Conservation (phyloP, 2,113 vertebrate species). For the Leptodactylus fuscus region DNA sequence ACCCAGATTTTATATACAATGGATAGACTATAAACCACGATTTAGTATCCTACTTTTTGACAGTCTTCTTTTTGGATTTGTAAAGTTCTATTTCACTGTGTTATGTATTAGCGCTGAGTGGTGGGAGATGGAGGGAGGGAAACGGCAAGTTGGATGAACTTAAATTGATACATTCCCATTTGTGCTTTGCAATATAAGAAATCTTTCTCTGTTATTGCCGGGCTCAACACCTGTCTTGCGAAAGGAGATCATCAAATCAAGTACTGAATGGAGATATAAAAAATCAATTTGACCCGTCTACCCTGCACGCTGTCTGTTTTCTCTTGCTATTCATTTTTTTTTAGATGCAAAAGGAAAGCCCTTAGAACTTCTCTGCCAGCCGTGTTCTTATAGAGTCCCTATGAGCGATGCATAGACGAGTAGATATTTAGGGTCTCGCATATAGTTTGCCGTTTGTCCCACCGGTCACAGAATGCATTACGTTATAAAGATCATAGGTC, state of each 20-base stretch:
- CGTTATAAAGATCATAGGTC: no score
- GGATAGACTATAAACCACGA: background rate
- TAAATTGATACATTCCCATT: conserved; percentile 47
- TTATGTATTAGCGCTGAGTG: background rate
- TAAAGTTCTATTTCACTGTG: conserved; percentile 7
- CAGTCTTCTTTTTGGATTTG: conserved; percentile 4
- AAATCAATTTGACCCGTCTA: conserved; percentile 50
- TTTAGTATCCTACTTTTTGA: background rate
- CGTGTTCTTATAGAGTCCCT: background rate
- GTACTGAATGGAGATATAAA: conserved; percentile 33
- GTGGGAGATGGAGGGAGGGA: background rate
- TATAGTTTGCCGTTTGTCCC: background rate
- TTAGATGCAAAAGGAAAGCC: conserved; percentile 12
- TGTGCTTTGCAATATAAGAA: conserved; percentile 44
- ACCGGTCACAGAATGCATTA: background rate
- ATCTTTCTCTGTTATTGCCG: conserved; percentile 40
- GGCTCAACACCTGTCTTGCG: conserved; percentile 17
- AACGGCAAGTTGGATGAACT: background rate
- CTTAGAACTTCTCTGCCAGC: background rate
- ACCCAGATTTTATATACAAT: background rate
- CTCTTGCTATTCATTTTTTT: conserved; percentile 15
- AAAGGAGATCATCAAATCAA: conserved; percentile 49
- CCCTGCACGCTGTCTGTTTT: conserved; percentile 8
- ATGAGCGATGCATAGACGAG: background rate
- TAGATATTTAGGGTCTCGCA: background rate